Evolutionary conservation across 2,113 vertebrate genomes (phyloP), one percentile per base, ranked within the genome.

Genomic region (Turdus rufiventris): DNA sequence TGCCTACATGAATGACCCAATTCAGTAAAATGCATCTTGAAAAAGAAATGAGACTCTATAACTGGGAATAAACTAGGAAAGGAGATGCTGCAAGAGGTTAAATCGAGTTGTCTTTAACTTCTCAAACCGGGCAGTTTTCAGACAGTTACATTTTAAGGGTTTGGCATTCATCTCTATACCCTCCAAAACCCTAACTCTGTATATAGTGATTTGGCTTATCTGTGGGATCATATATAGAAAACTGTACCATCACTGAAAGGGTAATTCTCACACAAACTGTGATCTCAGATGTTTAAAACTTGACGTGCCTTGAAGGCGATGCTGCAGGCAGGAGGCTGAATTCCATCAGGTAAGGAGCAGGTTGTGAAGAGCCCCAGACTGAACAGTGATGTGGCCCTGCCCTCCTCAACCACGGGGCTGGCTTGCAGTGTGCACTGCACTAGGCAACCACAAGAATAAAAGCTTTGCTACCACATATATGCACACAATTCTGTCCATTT

Each of bases 1-100:
- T 76, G 86, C 63, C 65, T 62, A 70, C 51, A 47, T 29, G 56
- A 94, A 66, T 81, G 88, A 92, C 85, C 79, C 85, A 96, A n/a
- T 93, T 95, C 78, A 93, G 75, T 61, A 88, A 90, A 84, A 93
- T 13, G 11, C 24, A 53, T 76, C 76, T 61, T 61, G 82, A 57
- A 83, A 79, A 72, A 77, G 28, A 78, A 92, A 92, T 29, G 31
- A 53, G 68, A 91, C 60, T 73, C 60, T 24, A 13, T 75, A 67
- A 40, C 20, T 86, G 43, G 20, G 56, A 90, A 88, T 51, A 77
- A 71, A 85, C 13, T 38, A 76, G 47, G n/a, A n/a, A 88, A 92
- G 56, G 17, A 25, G 19, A 71, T 63, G 68, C 51, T 92, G 45
- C 45, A 60, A 74, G 65, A 77, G 7, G 29, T 43, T 70, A 48